phyloP scores from a whole-genome alignment of 2,888 invertebrate species.

The Tryphoninae sp. region DNA sequence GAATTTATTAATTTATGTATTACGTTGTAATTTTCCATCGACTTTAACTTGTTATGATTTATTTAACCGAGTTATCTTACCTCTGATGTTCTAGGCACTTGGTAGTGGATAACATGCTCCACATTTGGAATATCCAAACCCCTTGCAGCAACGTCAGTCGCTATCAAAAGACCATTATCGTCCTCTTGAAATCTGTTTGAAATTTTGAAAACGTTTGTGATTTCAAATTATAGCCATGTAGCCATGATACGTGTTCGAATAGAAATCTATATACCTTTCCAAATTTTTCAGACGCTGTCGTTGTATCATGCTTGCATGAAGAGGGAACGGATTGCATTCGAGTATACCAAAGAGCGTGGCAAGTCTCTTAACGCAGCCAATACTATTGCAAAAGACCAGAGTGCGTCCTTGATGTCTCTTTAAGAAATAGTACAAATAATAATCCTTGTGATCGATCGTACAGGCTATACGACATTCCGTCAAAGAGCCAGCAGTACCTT shows the following conservation, averaged over 20 bases:
- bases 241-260: neutral
- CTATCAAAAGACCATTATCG: constrained; percentile 89
- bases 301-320: constrained; percentile 97
- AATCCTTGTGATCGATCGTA: constrained; percentile 92
- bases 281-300: constrained; percentile 96
- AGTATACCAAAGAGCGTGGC: constrained; percentile 87
- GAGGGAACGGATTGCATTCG: constrained; percentile 88
- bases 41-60: neutral
- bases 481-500: constrained; percentile 91
- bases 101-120: constrained; percentile 98
- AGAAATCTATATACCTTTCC: constrained; percentile 84
- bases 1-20: constrained; percentile 56
- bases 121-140: constrained; percentile 97
- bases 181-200: constrained; percentile 86
- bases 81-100: constrained; percentile 96
- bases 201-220: constrained; percentile 14
- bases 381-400: constrained; percentile 96
- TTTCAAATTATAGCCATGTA: neutral
- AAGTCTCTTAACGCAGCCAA: constrained; percentile 94
- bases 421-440: constrained; percentile 94
- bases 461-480: constrained; percentile 93
- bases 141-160: constrained; percentile 98
- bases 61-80: constrained; percentile 76
- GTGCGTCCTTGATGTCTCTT: constrained; percentile 94
- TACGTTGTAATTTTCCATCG: neutral